Evolutionary conservation across 92 coral and sea anemone genomes (phyloP), one percentile per base, ranked within the genome.

Genomic region (Pocillopora meandrina): DNA sequence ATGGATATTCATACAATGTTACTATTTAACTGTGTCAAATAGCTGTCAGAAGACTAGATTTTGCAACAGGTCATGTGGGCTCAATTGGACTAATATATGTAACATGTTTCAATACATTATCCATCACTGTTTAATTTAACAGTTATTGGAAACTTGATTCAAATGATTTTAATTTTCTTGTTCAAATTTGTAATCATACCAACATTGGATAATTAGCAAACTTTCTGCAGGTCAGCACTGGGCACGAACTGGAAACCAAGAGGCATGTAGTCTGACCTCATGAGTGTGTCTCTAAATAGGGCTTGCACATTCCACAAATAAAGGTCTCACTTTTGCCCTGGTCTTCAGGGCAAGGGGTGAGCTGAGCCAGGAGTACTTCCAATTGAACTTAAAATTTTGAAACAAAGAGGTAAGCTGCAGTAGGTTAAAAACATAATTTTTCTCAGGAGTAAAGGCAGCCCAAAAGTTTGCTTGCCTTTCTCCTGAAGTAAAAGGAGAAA

Each of bases 211-310:
- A n/a, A n/a, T n/a, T n/a, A n/a, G n/a, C n/a, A n/a, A n/a, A n/a
- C n/a, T 56, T 79, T 74, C 15, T 17, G 34, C 42, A 23, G 78
- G 31, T 84, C 82, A 19, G 90, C 89, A 12, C 34, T n/a, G 17
- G 80, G 83, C 21, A 2, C 5, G 36, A 82, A 86, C 47, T 90
- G 92, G 65, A 74, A 90, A 11, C 93, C 90, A 63, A 90, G 87
- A 26, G 90, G 88, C 42, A 90, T 6, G 61, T 86, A 81, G 16
- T 90, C 76, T 20, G 72, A 81, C 26, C 78, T 87, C 19, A 82
- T 59, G 4, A 64, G 78, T 18, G 1, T 33, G 12, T 78, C 77
- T 18, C 90, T 87, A 90, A 90, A 90, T 8, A 83, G 23, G 14
- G 83, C 76, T 61, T 90, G 89, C 21, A 87, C 60, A 9, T 18